Evolutionary conservation across 2,888 invertebrate species (phyloP).

Genomic region (Eulithis prunata): DNA sequence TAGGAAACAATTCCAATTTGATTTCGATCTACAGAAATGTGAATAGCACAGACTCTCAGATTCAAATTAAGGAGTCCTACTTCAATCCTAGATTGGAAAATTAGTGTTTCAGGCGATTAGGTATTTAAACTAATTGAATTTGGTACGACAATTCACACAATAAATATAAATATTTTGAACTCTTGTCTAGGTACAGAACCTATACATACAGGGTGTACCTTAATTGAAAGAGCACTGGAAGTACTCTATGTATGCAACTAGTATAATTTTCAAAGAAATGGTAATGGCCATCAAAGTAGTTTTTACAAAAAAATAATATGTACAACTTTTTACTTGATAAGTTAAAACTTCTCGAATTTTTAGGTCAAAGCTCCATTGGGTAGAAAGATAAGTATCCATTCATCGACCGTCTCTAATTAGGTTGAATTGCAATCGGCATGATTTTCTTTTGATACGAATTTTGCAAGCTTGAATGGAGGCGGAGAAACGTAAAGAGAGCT

Average conservation of each 20-base stretch:
- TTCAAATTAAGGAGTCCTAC: conserved; percentile 25
- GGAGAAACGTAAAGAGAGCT: conserved; percentile 4
- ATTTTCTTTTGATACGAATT: conserved; percentile 22
- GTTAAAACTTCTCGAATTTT: background rate
- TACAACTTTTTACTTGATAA: too few relatives aligned
- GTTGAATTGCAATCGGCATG: conserved; percentile 15
- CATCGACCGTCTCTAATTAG: conserved; percentile 14
- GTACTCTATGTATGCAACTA: too few relatives aligned
- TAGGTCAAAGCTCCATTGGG: background rate
- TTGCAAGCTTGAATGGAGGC: conserved; percentile 18
- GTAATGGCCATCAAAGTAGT: too few relatives aligned
- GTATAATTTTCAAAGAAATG: too few relatives aligned
- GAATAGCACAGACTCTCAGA: conserved; percentile 1
- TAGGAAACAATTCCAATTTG: conserved; percentile 1
- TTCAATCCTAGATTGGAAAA: conserved; percentile 20
- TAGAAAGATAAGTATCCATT: conserved; percentile 17
- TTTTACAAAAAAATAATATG: too few relatives aligned
- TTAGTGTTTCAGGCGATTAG: conserved; percentile 24
- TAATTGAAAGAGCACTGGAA: too few relatives aligned
- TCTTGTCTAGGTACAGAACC: too few relatives aligned
- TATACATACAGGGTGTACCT: too few relatives aligned
- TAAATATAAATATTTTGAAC: too few relatives aligned
- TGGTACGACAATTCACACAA: conserved; percentile 12
- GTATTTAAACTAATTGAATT: conserved; percentile 34
- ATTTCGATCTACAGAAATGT: background rate